Conservation (phyloP, 2,888 invertebrate genomes). For the Brachylomia viminalis region DNA sequence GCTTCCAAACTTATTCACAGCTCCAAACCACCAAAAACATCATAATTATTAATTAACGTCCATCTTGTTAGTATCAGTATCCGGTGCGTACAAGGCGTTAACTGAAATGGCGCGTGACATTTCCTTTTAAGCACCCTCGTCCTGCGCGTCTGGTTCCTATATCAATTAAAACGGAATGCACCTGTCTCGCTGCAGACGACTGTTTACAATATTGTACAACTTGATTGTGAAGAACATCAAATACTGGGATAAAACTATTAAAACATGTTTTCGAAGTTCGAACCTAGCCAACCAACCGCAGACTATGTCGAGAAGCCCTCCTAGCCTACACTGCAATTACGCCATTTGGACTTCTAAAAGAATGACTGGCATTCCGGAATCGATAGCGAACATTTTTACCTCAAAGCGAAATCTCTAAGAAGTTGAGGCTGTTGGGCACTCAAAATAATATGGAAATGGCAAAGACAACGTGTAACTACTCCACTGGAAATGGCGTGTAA, state of each 20-base stretch:
- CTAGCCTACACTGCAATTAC: not conserved
- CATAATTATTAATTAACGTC: slow-evolving; percentile 24
- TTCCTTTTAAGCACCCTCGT: slow-evolving; percentile 61
- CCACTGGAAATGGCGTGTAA: slow-evolving; percentile 14
- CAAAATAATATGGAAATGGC: not conserved
- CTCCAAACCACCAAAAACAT: slow-evolving; percentile 12
- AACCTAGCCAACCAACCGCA: not conserved
- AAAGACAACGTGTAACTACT: not conserved
- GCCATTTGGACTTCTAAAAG: not conserved
- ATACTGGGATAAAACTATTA: not conserved
- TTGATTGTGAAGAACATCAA: not conserved
- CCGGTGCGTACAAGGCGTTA: slow-evolving; percentile 33
- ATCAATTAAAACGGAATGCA: slow-evolving; percentile 60
- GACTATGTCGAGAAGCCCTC: too few species aligned
- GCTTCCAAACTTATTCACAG: not conserved
- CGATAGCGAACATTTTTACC: too few species aligned
- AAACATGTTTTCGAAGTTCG: not conserved
- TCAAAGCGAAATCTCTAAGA: not conserved
- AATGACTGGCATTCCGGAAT: not conserved
- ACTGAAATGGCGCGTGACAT: slow-evolving; percentile 56
- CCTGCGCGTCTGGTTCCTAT: slow-evolving; percentile 59
- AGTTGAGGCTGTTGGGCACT: not conserved
- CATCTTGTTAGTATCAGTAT: slow-evolving; percentile 42
- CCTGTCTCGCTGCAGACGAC: slow-evolving; percentile 30
- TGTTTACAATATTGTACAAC: not conserved